Evolutionary conservation across 2,113 vertebrate species (phyloP).

Genomic region (Lasiurus cinereus): DNA sequence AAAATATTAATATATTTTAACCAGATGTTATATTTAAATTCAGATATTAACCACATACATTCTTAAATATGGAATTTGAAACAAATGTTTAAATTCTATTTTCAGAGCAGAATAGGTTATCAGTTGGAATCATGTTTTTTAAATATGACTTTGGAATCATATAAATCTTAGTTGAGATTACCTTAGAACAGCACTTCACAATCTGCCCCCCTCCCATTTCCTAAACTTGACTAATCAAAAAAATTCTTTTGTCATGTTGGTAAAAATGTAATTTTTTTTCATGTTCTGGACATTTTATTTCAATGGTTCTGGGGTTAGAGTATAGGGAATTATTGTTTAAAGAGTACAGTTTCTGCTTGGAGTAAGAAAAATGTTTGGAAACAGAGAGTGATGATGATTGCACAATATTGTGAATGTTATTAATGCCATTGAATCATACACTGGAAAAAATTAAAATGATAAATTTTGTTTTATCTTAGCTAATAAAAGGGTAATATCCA

Average conservation of each 20-base stretch:
- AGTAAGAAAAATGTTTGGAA: background rate
- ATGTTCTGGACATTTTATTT: background rate
- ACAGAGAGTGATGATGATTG: background rate
- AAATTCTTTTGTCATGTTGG: background rate
- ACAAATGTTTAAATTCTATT: background rate
- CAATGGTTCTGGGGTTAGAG: background rate
- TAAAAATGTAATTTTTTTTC: background rate
- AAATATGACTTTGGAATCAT: background rate
- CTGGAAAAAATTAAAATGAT: background rate
- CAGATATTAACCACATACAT: background rate
- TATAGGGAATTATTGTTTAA: background rate
- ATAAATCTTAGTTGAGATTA: background rate
- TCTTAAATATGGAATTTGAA: background rate
- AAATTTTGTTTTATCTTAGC: background rate
- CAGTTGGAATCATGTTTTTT: background rate
- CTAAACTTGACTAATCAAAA: background rate
- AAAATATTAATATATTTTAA: background rate
- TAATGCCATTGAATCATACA: background rate
- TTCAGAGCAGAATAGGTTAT: background rate
- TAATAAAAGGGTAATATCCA: too few species aligned
- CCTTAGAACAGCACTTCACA: background rate
- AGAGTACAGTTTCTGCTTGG: background rate
- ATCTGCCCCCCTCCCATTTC: background rate
- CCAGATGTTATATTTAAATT: background rate
- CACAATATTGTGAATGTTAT: background rate